Base-by-base conservation (phyloP, 2,888 invertebrate species). In the Rotaria socialis region DNA sequence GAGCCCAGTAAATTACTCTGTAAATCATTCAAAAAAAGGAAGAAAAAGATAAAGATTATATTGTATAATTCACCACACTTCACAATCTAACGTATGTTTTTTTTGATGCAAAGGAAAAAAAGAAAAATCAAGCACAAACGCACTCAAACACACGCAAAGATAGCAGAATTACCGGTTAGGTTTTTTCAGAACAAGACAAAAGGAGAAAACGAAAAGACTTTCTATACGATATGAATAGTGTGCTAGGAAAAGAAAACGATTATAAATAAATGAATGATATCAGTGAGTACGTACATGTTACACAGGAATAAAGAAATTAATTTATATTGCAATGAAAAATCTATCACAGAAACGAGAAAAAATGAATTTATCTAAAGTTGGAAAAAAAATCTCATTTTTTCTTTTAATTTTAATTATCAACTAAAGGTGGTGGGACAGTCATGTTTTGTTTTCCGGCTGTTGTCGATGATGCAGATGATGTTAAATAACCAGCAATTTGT, bases 401-500 rank as follows among this genome's bases (percentile, higher is more conserved):
- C 14, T 67, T 16, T 24, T 16, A 19, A 10, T 67, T 67, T 16
- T 67, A 67, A 11, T 85, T 58, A 85, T 85, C 86, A 19, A 41
- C 16, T 43, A 85, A 75, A 22, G 86, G 86, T 58, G 86, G 86
- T 22, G 84, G 86, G 14, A 80, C 8, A 47, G 24, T 80, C 67
- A 41, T 67, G 19, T 67, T 67, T 58, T 86, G 74, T 43, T 86
- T 80, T 56, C 74, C 85, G 35, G 60, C 52, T 41, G 60, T 58
- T 35, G 80, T 58, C n/a, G 55, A 47, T 35, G 85, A 58, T 35
- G 19, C 27, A 5, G 85, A 75, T 24, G 86, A 85, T 43, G 86
- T 86, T 55, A 86, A 84, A 60, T 86, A 86, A 41, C 86, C 86
- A 22, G 86, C 86, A 6, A 86, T 85, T 60, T 85, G 75, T 24